Conservation (phyloP, 2,797 vertebrate genomes). For the Crypturellus tataupa region DNA sequence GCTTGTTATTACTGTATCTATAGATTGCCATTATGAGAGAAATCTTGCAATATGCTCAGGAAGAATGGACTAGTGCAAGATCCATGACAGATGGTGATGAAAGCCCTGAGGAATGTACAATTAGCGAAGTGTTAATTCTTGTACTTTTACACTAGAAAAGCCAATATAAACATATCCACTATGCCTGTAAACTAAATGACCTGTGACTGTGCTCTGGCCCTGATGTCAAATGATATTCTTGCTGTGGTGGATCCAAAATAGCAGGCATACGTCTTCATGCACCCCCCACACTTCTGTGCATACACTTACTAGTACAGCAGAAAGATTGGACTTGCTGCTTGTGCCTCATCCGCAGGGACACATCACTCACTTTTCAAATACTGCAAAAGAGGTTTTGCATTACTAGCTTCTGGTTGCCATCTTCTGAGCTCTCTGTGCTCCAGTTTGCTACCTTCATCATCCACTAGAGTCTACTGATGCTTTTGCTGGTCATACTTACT, state of each 20-base stretch:
- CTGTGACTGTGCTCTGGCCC: too few species aligned
- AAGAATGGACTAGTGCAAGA: not conserved
- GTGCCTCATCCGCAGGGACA: not conserved
- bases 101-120: not conserved
- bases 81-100: not conserved
- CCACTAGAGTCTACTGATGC: not conserved
- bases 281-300: not conserved
- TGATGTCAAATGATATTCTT: not conserved
- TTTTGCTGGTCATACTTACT: not conserved
- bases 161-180: fast-evolving
- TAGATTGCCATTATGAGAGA: not conserved
- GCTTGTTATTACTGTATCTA: not conserved
- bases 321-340: not conserved
- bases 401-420: not conserved
- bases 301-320: not conserved
- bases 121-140: not conserved
- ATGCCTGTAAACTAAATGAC: not conserved
- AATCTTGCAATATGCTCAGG: not conserved
- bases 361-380: not conserved
- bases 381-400: not conserved
- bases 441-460: not conserved
- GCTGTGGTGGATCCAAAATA: not conserved
- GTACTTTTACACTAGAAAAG: not conserved
- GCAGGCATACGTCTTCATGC: fast-evolving
- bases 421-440: not conserved